These are phyloP conservation scores for Sinonovacula constricta DNA, from an alignment of 1,140 invertebrate species.

Conservation along the genomic window DNA sequence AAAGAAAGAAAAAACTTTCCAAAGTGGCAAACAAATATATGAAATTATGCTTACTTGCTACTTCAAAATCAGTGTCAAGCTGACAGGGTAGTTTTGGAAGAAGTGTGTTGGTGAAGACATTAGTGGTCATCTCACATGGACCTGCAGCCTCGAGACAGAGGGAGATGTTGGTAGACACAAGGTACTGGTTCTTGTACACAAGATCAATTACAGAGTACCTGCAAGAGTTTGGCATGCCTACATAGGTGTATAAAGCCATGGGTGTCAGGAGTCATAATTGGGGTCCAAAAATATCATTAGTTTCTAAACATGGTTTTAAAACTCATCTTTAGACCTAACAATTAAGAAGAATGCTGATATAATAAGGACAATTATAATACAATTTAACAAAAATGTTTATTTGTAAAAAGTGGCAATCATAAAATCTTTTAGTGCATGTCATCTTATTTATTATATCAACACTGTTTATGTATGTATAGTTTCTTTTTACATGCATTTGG, in stretches of 20 bases:
- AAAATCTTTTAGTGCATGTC: too few species aligned
- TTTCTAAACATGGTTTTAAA: too few species aligned
- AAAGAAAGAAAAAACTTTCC: too few species aligned
- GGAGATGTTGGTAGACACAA: background rate
- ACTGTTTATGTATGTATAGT: too few species aligned
- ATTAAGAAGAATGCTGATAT: background rate
- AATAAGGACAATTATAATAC: background rate
- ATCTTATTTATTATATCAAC: too few species aligned
- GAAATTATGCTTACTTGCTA: background rate
- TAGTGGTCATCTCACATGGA: slow-evolving; percentile 1
- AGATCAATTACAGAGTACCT: background rate
- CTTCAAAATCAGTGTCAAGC: background rate
- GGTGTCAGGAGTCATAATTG: background rate
- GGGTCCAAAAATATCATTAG: too few species aligned
- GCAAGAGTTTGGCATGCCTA: background rate
- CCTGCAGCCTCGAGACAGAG: slow-evolving; percentile 13
- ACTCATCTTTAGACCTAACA: too few species aligned
- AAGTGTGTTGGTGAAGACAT: slow-evolving; percentile 23
- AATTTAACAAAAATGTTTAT: background rate
- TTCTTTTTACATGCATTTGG: too few species aligned
- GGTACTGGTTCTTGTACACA: background rate
- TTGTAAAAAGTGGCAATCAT: too few species aligned
- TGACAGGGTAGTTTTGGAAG: background rate
- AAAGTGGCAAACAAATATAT: too few species aligned
- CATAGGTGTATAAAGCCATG: background rate